Percentiles rank a stretch among this genome's conserved stretches.
Evolutionary conservation across 1,140 invertebrate species (phyloP).

Genomic region (Philopotamus ludificatus): DNA sequence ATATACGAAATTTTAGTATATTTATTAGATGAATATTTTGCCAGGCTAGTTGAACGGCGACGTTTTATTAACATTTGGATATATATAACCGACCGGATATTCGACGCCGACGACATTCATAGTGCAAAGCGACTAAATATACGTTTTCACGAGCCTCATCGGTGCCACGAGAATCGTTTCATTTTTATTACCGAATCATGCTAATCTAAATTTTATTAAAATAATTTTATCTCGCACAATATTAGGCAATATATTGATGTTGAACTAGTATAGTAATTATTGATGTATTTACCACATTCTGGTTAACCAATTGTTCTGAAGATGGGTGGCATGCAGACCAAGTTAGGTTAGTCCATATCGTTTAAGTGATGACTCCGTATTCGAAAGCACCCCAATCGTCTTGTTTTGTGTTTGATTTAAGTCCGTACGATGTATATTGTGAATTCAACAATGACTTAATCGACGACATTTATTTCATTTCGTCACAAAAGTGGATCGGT

Average conservation of each 20-base stretch:
- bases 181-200: background rate
- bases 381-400: constrained; percentile 18
- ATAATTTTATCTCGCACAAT: constrained; percentile 19
- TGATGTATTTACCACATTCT: constrained; percentile 12
- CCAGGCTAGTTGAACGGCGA: constrained; percentile 10
- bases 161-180: constrained; percentile 17
- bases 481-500: constrained; percentile 26
- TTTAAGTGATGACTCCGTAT: constrained; percentile 16
- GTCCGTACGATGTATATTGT: background rate
- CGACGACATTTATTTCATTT: constrained; percentile 23
- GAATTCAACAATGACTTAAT: constrained; percentile 5
- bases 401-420: constrained; percentile 29
- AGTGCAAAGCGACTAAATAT: background rate
- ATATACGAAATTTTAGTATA: constrained; percentile 6
- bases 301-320: constrained; percentile 21
- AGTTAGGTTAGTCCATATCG: constrained; percentile 22
- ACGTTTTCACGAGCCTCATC: constrained; percentile 18
- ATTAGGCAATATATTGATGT: constrained; percentile 28
- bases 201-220: background rate
- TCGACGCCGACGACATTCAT: background rate
- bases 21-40: constrained; percentile 18
- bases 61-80: background rate
- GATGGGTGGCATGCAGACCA: constrained; percentile 31
- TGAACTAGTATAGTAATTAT: constrained; percentile 19
- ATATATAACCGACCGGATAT: background rate